Percentiles rank a stretch among this genome's conserved stretches.
phyloP scores from a whole-genome alignment of 2,797 vertebrate species.

The Chelmon rostratus region DNA sequence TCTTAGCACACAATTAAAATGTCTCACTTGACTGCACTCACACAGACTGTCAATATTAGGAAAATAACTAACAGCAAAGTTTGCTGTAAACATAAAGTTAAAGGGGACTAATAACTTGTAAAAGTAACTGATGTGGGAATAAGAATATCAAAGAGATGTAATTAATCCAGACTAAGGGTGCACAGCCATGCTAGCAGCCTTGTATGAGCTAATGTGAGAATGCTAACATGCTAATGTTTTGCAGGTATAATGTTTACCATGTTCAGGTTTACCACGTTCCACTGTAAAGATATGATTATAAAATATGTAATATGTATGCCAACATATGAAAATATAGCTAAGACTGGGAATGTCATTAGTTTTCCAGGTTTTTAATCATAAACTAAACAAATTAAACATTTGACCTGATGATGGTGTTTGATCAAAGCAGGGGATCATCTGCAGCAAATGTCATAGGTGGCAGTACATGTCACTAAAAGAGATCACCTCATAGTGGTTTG shows the following conservation, averaged over 20 bases:
- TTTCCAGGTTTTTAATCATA: not conserved
- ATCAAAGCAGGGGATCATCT: too few species aligned
- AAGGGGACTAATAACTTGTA: conserved; percentile 46
- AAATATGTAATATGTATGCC: not conserved
- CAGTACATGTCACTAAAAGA: not conserved
- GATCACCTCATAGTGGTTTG: not conserved
- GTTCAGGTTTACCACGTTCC: not conserved
- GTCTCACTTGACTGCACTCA: conserved; percentile 74
- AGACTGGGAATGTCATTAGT: not conserved
- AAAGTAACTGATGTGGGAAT: conserved; percentile 29
- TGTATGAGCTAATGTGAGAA: not conserved
- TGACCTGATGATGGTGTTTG: too few species aligned
- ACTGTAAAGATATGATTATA: not conserved
- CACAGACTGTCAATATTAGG: conserved; percentile 74
- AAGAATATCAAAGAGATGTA: not conserved
- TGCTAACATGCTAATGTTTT: not conserved
- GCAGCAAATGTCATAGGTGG: not conserved
- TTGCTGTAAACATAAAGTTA: conserved; percentile 70
- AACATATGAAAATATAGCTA: not conserved
- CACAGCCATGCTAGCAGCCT: not conserved
- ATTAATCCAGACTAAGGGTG: conserved; percentile 9
- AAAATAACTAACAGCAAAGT: conserved; percentile 72
- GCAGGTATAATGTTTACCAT: not conserved
- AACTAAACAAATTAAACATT: too few species aligned
- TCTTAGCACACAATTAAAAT: conserved; percentile 83